Evolutionary conservation across 2,888 invertebrate genomes (phyloP), one percentile per base, ranked within the genome.

Genomic region (Caenorhabditis auriculariae): DNA sequence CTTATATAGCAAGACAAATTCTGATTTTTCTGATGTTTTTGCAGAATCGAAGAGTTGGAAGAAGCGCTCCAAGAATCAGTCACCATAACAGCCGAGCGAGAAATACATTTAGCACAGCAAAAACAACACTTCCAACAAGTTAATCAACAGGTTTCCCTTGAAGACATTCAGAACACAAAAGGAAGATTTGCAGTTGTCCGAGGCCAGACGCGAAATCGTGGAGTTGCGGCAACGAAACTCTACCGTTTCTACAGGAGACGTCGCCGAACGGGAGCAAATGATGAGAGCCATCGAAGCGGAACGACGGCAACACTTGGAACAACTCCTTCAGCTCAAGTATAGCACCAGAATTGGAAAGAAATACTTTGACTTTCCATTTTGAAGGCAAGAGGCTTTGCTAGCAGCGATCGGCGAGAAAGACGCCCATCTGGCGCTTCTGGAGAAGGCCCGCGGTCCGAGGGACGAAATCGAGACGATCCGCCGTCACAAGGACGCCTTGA

Each of bases 381-480:
- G n/a, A n/a, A 91, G 91, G 82, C 89, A 90, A 84, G 91, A 92
- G 83, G 88, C 91, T 49, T 83, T 92, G 63, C 88, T 90, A 83
- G 88, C 89, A 58, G 88, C 89, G 3, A 88, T 92, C 60, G 90
- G 89, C 77, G 91, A 91, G 80, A 91, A 91, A 82, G 92, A 93
- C 82, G 88, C 91, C 12, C 89, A 90, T 82, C 87, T 93, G 74
- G 91, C 90, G 0, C 86, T 91, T 63, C 82, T 91, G 55, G 91
- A 92, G 82, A 86, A 66, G 42, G 65, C 63, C 2, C 52, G 67
- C 9, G 71, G 67, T 1, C 71, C 73, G 7, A 55, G 66, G 0
- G 67, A 67, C 27, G 71, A 73, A 21, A 66, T 73, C 12, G 73
- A 73, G 42, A 71, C 73, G 0, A 64, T 73, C 24, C 43, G 73